Conservation (phyloP, 2,888 invertebrate genomes). For the Lacanobia wlatinum region DNA sequence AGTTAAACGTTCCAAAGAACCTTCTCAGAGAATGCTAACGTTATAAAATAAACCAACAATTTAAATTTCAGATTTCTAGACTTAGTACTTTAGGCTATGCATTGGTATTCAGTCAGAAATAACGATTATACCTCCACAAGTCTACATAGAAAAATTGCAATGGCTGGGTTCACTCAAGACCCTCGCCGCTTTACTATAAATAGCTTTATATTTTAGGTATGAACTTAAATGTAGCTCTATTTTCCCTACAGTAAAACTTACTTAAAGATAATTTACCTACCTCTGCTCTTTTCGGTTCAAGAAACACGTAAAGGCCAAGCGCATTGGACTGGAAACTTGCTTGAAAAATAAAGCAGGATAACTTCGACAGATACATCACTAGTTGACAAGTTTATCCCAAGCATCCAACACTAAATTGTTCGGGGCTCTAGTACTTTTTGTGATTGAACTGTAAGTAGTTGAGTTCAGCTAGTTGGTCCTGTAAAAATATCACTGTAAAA, state of each 20-base stretch:
- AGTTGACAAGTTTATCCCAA: constrained; percentile 20
- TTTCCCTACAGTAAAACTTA: not conserved
- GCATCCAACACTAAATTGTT: constrained; percentile 1
- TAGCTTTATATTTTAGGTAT: too few relatives aligned
- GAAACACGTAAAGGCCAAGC: constrained; percentile 20
- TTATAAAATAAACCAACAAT: too few relatives aligned
- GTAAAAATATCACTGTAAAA: too few relatives aligned
- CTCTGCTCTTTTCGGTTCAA: constrained; percentile 25
- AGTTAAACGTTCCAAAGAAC: too few relatives aligned
- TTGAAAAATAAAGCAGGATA: constrained; percentile 37
- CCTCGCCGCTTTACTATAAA: too few relatives aligned
- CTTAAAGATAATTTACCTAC: not conserved
- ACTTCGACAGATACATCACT: constrained; percentile 4
- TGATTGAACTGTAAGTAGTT: not conserved
- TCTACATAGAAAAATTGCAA: too few relatives aligned
- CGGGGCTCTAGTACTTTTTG: not conserved
- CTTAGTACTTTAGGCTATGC: too few relatives aligned
- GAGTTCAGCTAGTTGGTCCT: not conserved
- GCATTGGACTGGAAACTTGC: constrained; percentile 9
- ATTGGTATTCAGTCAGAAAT: too few relatives aligned
- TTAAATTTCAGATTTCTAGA: too few relatives aligned
- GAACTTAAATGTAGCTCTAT: not conserved
- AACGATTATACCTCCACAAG: too few relatives aligned
- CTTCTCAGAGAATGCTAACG: too few relatives aligned
- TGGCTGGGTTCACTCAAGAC: too few relatives aligned